phyloP scores from a whole-genome alignment of 2,888 invertebrate species.

The Leucozona laternaria region DNA sequence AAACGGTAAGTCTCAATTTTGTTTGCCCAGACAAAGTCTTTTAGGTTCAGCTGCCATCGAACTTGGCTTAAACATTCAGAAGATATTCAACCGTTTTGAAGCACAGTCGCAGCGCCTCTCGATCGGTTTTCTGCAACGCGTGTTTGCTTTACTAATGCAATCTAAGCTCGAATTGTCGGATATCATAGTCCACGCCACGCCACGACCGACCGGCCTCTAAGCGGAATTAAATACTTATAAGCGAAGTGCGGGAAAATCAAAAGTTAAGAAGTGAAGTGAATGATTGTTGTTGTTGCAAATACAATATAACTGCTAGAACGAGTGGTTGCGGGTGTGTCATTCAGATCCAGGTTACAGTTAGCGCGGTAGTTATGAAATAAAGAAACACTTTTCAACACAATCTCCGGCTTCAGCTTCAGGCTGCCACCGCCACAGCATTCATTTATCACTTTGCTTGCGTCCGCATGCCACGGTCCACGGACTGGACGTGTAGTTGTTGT shows the following conservation, averaged over 20 bases:
- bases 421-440: constrained; percentile 13
- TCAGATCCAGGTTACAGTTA: constrained; percentile 47
- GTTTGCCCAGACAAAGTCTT: not conserved
- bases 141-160: not conserved
- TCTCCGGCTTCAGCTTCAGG: constrained; percentile 19
- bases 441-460: constrained; percentile 56
- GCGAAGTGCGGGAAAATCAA: too few relatives aligned
- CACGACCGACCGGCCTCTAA: constrained; percentile 26
- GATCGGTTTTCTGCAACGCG: constrained; percentile 13
- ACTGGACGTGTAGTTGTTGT: constrained; percentile 24
- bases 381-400: constrained; percentile 44
- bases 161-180: not conserved
- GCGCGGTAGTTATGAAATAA: constrained; percentile 66
- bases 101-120: constrained; percentile 25
- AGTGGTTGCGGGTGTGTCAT: constrained; percentile 61
- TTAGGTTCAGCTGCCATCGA: not conserved
- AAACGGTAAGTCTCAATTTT: not conserved
- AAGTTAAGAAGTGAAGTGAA: too few relatives aligned
- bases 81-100: constrained; percentile 26
- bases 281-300: not conserved
- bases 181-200: constrained; percentile 33
- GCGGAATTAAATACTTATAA: too few relatives aligned
- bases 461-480: constrained; percentile 60
- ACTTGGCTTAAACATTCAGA: constrained; percentile 31
- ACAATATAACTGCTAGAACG: not conserved